phyloP scores from a whole-genome alignment of 2,113 vertebrate species.

The Coregonus clupeaformis region DNA sequence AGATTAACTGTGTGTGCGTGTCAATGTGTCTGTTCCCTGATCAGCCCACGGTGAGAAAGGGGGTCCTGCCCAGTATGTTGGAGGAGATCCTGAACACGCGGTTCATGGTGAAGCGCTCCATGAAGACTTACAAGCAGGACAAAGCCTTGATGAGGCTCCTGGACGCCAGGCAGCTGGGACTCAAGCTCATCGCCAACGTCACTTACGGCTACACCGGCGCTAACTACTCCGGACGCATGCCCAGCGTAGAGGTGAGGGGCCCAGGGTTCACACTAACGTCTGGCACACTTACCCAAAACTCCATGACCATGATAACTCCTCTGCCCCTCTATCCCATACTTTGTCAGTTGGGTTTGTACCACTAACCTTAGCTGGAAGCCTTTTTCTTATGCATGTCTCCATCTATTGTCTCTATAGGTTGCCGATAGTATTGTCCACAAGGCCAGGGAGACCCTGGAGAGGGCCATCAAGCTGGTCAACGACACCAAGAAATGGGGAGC shows the following conservation, averaged over 20 bases:
- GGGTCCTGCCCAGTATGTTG: constrained; percentile 92
- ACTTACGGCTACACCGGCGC: constrained; percentile 94
- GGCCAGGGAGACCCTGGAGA: constrained; percentile 95
- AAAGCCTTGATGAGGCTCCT: constrained; percentile 87
- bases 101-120: constrained; percentile 95
- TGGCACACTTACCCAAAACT: no score
- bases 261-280: no score
- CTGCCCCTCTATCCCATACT: neutral
- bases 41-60: constrained; percentile 90
- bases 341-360: constrained; percentile 20
- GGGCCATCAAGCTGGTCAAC: constrained; percentile 95
- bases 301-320: no score
- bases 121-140: constrained; percentile 90
- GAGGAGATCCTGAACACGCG: constrained; percentile 94
- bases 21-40: neutral
- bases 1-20: neutral
- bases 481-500: constrained; percentile 98
- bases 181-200: constrained; percentile 96
- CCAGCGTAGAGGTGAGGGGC: constrained; percentile 83
- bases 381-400: neutral
- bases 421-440: constrained; percentile 98
- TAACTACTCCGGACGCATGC: constrained; percentile 96
- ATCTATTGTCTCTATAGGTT: constrained; percentile 68
- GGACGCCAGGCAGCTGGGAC: constrained; percentile 92
- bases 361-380: neutral